A percentile compares a stretch with the other conserved stretches of the same genome.
Evolutionary conservation across 2,888 invertebrate genomes (phyloP).

Genomic region (Pegoplata infirma): DNA sequence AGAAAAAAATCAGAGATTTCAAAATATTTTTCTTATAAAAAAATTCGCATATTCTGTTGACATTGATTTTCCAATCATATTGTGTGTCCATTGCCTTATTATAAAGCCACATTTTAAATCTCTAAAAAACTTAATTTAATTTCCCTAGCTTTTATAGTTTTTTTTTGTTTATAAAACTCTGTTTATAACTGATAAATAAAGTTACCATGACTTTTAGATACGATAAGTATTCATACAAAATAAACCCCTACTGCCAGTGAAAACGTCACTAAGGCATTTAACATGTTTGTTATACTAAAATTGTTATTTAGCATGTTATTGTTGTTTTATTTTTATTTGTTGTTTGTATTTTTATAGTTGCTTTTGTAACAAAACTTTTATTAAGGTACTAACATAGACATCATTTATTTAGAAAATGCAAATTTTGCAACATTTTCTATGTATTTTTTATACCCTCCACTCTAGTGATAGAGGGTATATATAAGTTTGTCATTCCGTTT

Average conservation of each 20-base stretch:
- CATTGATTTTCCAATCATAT: too few species aligned
- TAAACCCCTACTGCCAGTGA: neutral
- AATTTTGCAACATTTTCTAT: conserved; percentile 67
- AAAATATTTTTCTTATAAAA: too few species aligned
- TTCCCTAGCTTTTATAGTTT: too few species aligned
- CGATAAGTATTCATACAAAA: conserved; percentile 7
- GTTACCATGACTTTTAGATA: conserved; percentile 35
- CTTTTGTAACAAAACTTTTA: conserved; percentile 33
- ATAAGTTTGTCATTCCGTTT: too few species aligned
- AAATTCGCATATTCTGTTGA: too few species aligned
- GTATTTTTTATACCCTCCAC: neutral
- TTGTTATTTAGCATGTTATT: conserved; percentile 31
- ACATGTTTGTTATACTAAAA: conserved; percentile 45
- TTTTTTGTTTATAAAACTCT: neutral
- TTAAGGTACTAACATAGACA: conserved; percentile 56
- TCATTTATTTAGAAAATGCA: conserved; percentile 74
- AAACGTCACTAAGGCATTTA: conserved; percentile 48
- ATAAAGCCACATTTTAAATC: too few species aligned
- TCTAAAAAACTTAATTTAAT: too few species aligned
- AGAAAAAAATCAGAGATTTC: too few species aligned
- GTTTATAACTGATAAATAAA: conserved; percentile 42
- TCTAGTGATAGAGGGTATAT: too few species aligned
- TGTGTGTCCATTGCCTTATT: too few species aligned
- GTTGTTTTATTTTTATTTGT: neutral
- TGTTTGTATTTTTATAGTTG: conserved; percentile 20